A percentile compares a stretch with the other conserved stretches of the same genome.
Evolutionary conservation across 2,888 invertebrate genomes (phyloP).

Genomic region (Neelides folsomi): DNA sequence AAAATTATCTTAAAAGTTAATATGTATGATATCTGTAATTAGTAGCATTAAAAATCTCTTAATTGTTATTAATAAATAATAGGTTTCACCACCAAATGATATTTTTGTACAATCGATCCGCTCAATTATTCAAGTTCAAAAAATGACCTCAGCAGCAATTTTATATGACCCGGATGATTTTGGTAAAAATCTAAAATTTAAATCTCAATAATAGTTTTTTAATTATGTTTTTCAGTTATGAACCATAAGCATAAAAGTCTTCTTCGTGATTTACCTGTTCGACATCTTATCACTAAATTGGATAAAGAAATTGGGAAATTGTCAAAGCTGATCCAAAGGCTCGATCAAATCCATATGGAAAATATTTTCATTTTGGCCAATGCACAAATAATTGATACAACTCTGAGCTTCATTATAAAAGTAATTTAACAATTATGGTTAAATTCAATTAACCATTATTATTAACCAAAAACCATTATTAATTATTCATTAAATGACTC

Average conservation of each 20-base stretch:
- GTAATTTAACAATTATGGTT: too few species aligned
- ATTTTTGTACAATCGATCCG: slow-evolving; percentile 2
- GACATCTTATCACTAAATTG: slow-evolving; percentile 58
- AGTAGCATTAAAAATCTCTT: too few species aligned
- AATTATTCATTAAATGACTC: too few species aligned
- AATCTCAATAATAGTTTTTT: not conserved
- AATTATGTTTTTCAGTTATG: slow-evolving; percentile 56
- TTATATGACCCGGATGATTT: not conserved
- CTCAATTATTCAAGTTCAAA: not conserved
- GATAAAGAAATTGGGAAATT: slow-evolving; percentile 40
- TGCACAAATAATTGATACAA: too few species aligned
- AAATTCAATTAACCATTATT: too few species aligned
- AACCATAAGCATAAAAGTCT: slow-evolving; percentile 83
- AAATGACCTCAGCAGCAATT: not conserved
- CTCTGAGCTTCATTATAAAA: too few species aligned
- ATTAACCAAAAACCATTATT: too few species aligned
- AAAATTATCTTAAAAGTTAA: too few species aligned
- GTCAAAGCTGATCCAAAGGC: slow-evolving; percentile 53
- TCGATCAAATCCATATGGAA: slow-evolving; percentile 67
- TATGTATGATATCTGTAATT: too few species aligned
- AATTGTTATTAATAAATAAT: too few species aligned
- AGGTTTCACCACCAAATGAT: slow-evolving; percentile 2
- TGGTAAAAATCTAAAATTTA: not conserved
- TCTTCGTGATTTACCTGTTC: slow-evolving; percentile 71
- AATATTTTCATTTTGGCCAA: slow-evolving; percentile 69